Evolutionary conservation across 2,797 vertebrate genomes (phyloP), one percentile per base, ranked within the genome.

Genomic region (Morelia viridis): DNA sequence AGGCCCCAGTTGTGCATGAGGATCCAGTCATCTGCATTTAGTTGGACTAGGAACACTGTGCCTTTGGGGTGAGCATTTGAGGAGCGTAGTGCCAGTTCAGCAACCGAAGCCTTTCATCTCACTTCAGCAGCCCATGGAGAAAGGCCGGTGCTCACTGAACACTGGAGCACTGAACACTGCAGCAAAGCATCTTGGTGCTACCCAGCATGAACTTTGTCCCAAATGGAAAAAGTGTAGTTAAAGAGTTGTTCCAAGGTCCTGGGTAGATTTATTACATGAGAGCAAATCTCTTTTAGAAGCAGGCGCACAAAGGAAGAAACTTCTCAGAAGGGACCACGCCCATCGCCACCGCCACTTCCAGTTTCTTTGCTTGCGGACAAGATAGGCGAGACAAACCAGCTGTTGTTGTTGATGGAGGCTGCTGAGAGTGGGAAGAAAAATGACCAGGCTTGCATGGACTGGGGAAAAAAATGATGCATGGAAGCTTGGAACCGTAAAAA

Each of bases 171-270:
- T 46, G 4, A 17, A 24, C 53, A 8, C 53, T 8, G n/a, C 4
- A 0, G 8, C 13, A 13, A 13, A 88, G 58, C 19, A 2, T 15
- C 56, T 4, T 17, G 15, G 5, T n/a, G 11, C 85, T 1, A 0
- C 1, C 0, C 1, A 9, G 19, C 0, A 0, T 1, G 31, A 2
- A 1, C 57, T 7, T 31, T 22, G 19, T 4, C 24, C 50, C 31
- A 5, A 56, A 13, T 4, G 17, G 95, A 94, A 89, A 95, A 90
- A n/a, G 90, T 85, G 91, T 94, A 94, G 92, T 85, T 93, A 85
- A 87, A 93, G 94, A 60, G 1, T 57, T 5, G 3, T 94, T 50
- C 85, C 94, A 68, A n/a, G 0, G 1, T 93, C 87, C 65, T 24
- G 50, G 76, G 65, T 68, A 31, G n/a, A 10, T 26, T 35, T 90